Evolutionary conservation across 2,888 invertebrate species (phyloP), one percentile per base, ranked within the genome.

Genomic region (Germaria angustata): DNA sequence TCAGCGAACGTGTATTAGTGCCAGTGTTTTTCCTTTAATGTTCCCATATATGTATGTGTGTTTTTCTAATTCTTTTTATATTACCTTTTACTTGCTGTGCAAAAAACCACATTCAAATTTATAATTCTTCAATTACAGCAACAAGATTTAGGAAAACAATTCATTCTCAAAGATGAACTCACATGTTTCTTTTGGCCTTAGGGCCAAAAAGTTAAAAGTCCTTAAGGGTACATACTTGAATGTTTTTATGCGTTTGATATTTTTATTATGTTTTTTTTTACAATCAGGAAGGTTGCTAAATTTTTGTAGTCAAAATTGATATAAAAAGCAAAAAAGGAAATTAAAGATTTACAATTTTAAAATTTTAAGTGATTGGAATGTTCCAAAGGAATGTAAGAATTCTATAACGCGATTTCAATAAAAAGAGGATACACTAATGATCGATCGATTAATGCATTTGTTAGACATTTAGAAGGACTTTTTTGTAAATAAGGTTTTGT

Each of bases 81-180:
- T 49, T 41, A 9, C 15, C 22, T 72, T 24, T 41, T 13, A 15
- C 24, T 41, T 13, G n/a, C 11, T 39, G 36, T 55, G 22, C 49
- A 63, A 49, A 68, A 61, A 63, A 44, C 76, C 72, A 53, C 77
- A 84, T 76, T 61, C 78, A 80, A 81, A 69, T 73, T 80, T 79
- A 53, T 84, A 83, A 84, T 83, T 84, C 85, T 80, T 83, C 85
- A 85, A 85, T 85, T 85, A 84, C 79, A 77, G 46, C 32, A 22
- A 32, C 32, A 22, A 49, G 49, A 59, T 76, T 66, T 46, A 66
- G 57, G 55, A 84, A 65, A 79, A 59, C 51, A 84, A 65, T 65
- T 49, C 20, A 44, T 46, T 17, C 15, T 20, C 41, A 15, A n/a
- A 44, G 13, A 17, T 15, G 53, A 41, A 36, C 20, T 34, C 22